Evolutionary conservation across 2,888 invertebrate species (phyloP), one percentile per base, ranked within the genome.

Genomic region (Scaptodrosophila latifasciaeformis): DNA sequence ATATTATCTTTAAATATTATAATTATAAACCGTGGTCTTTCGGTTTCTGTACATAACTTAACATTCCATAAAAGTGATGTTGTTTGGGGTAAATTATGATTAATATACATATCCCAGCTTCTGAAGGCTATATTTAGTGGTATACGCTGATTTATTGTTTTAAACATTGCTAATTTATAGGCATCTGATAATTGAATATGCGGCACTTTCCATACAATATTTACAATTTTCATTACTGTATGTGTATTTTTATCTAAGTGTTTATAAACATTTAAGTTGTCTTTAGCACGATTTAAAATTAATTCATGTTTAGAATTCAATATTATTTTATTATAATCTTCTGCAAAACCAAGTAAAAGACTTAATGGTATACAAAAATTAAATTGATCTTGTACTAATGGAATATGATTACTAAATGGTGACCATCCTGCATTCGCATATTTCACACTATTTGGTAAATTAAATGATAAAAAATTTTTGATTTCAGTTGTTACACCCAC

Each of bases 231-330:
- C 5, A 27, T 27, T 27, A 6, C 9, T 5, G 5, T 5, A 27
- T 27, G 5, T 5, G 9, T 27, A 9, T 27, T 5, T 5, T 27
- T 27, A 9, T 6, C 27, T 27, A 6, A 6, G 9, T 27, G 9
- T 9, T 27, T 30, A 13, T 15, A n/a, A 12, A 35, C 35, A 49
- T 54, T 49, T 35, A 45, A 27, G 13, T 12, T 35, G 13, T 35
- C 13, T 34, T 46, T 39, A 9, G 56, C 21, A 10, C 49, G 56
- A 31, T 62, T 18, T 29, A 67, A 43, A 30, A 65, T 65, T 9
- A 66, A 43, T 39, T 86, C 85, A 76, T 86, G 84, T 68, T 82
- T 82, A 50, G 75, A 72, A 62, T 86, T 86, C 1, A 85, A 59
- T 48, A 84, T 65, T 44, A 85, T 77, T 68, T 81, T 82, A 29